These are phyloP conservation scores for Zeugodacus cucurbitae DNA, from an alignment of 1,140 invertebrate genomes.

Conservation along the genomic window DNA sequence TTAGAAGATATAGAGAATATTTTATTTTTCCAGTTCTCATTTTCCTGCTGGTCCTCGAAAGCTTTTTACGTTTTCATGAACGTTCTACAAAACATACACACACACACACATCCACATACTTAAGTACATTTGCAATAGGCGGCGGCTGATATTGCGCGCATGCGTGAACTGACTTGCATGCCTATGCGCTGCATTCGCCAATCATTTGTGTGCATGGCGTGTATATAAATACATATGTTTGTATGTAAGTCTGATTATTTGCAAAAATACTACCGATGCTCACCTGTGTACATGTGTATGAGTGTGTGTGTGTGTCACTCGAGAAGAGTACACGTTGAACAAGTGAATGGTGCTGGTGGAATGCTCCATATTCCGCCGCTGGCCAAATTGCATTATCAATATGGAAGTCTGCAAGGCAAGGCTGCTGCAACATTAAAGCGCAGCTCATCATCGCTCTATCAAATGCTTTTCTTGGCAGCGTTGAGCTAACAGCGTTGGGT, in stretches of 20 bases:
- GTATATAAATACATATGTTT: not conserved
- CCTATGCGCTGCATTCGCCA: not conserved
- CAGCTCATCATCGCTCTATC: conserved; percentile 1
- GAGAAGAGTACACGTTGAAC: not conserved
- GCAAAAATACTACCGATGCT: not conserved
- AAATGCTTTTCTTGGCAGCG: not conserved
- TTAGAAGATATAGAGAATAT: too few relatives aligned
- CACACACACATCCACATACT: not conserved
- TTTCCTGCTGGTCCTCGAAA: too few relatives aligned
- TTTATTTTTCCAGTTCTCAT: too few relatives aligned
- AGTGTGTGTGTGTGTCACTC: not conserved
- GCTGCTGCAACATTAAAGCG: not conserved
- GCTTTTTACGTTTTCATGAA: too few relatives aligned
- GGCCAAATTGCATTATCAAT: conserved; percentile 19
- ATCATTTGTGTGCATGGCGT: not conserved
- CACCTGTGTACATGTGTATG: not conserved
- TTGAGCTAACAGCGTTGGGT: not conserved
- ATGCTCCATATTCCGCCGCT: not conserved
- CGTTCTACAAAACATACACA: not conserved
- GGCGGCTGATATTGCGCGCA: not conserved
- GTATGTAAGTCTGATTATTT: too few relatives aligned
- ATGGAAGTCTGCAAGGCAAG: conserved; percentile 1
- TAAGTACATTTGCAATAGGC: not conserved
- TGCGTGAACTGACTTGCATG: not conserved
- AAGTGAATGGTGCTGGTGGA: not conserved